Evolutionary conservation across 2,797 vertebrate species (phyloP).

Genomic region (Picus viridis): DNA sequence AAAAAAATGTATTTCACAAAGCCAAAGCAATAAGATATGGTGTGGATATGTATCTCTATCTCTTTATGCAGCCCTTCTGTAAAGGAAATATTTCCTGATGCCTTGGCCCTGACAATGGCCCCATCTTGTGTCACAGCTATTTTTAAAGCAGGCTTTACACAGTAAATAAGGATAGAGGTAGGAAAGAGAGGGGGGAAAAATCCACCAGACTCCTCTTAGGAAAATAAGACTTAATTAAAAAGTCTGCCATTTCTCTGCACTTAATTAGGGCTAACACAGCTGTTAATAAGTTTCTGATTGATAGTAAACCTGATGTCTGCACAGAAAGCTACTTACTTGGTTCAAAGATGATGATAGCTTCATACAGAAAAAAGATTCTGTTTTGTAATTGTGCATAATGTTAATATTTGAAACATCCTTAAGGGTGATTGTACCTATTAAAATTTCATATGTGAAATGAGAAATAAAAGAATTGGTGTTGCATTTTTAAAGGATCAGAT

Average conservation of each 20-base stretch:
- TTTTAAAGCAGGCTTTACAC: not conserved
- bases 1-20: not conserved
- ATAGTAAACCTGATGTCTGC: slow-evolving; percentile 67
- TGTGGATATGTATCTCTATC: no score
- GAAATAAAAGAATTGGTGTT: slow-evolving; percentile 73
- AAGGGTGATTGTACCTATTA: slow-evolving; percentile 74
- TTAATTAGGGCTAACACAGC: slow-evolving; percentile 68
- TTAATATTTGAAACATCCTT: slow-evolving; percentile 77
- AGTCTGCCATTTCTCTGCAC: slow-evolving; percentile 41
- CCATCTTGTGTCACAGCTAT: slow-evolving; percentile 9
- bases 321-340: slow-evolving; percentile 60
- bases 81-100: not conserved
- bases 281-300: slow-evolving; percentile 67
- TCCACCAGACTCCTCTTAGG: slow-evolving; percentile 25
- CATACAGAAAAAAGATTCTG: slow-evolving; percentile 63
- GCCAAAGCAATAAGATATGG: not conserved
- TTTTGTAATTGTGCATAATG: slow-evolving; percentile 70
- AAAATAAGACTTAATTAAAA: slow-evolving; percentile 66
- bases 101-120: not conserved
- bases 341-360: slow-evolving; percentile 50
- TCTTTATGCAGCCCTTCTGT: not conserved
- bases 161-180: slow-evolving; percentile 24
- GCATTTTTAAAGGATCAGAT: slow-evolving; percentile 75
- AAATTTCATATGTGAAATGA: slow-evolving; percentile 71
- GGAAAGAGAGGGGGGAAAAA: not conserved